phyloP scores from a whole-genome alignment of 1,140 invertebrate genomes.

The Trichonephila clavipes region DNA sequence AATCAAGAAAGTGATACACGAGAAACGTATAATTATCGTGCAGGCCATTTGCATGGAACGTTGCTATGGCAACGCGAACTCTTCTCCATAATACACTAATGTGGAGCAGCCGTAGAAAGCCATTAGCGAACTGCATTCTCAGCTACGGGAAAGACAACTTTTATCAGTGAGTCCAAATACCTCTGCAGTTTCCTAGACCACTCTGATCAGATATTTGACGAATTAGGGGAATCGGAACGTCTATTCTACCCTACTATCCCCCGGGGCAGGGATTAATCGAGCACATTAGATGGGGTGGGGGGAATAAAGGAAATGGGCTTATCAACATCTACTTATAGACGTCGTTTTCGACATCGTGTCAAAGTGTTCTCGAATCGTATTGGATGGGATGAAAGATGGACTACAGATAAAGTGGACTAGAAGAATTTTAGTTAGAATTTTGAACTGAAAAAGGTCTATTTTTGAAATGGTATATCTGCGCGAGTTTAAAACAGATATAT shows the following conservation, averaged over 20 bases:
- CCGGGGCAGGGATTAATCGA: conserved; percentile 22
- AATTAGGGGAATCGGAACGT: neutral
- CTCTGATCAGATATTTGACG: conserved; percentile 60
- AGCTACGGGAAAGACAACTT: conserved; percentile 32
- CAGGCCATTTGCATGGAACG: neutral
- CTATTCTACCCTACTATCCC: neutral
- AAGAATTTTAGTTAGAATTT: neutral
- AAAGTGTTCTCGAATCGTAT: neutral
- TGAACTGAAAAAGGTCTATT: neutral
- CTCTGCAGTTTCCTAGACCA: neutral
- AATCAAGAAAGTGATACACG: conserved; percentile 1
- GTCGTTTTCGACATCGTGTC: neutral
- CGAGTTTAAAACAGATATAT: neutral
- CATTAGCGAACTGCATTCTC: conserved; percentile 24
- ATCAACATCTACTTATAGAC: conserved; percentile 54
- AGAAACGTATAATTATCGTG: neutral
- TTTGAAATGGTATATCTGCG: neutral
- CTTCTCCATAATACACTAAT: neutral
- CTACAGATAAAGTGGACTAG: neutral
- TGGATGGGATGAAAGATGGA: neutral
- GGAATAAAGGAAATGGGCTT: conserved; percentile 50
- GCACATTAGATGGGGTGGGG: conserved; percentile 4
- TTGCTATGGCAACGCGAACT: neutral
- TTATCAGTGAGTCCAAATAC: conserved; percentile 35
- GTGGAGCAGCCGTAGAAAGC: neutral